Conservation (phyloP, 2,888 invertebrate species). For the Drosophila pegasa region DNA sequence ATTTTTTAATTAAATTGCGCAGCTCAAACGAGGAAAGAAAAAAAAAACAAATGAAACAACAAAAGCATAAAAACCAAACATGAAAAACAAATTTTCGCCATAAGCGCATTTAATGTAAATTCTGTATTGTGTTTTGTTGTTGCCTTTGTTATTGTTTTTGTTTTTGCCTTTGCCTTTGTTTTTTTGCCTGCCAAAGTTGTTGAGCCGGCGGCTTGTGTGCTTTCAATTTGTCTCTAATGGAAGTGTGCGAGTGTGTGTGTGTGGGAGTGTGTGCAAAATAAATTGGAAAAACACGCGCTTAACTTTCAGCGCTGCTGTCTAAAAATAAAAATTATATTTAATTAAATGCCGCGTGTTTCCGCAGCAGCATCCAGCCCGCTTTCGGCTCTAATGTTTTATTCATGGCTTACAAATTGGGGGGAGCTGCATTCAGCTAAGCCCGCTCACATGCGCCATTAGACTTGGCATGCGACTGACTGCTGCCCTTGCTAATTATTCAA, state of each 20-base stretch:
- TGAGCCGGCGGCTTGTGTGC: slow-evolving; percentile 58
- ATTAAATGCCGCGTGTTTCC: slow-evolving; percentile 31
- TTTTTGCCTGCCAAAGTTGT: slow-evolving; percentile 35
- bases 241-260: slow-evolving; percentile 9
- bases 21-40: slow-evolving; percentile 25
- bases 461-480: no score
- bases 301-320: slow-evolving; percentile 10
- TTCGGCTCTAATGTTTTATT: slow-evolving; percentile 41
- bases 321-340: slow-evolving; percentile 42
- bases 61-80: slow-evolving; percentile 27
- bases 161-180: slow-evolving; percentile 21
- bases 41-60: slow-evolving; percentile 12
- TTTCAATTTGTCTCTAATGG: slow-evolving; percentile 59
- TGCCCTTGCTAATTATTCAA: slow-evolving; percentile 1
- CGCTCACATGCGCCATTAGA: slow-evolving; percentile 9
- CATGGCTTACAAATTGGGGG: slow-evolving; percentile 25
- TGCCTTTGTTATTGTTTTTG: neutral
- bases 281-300: slow-evolving; percentile 35
- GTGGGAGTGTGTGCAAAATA: slow-evolving; percentile 35
- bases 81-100: slow-evolving; percentile 41
- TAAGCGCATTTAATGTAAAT: slow-evolving; percentile 30
- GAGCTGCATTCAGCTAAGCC: slow-evolving; percentile 1
- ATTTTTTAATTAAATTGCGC: slow-evolving; percentile 74
- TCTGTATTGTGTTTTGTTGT: slow-evolving; percentile 13
- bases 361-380: neutral